Evolutionary conservation across 2,113 vertebrate species (phyloP).

Genomic region (Sisor rabdophorus): DNA sequence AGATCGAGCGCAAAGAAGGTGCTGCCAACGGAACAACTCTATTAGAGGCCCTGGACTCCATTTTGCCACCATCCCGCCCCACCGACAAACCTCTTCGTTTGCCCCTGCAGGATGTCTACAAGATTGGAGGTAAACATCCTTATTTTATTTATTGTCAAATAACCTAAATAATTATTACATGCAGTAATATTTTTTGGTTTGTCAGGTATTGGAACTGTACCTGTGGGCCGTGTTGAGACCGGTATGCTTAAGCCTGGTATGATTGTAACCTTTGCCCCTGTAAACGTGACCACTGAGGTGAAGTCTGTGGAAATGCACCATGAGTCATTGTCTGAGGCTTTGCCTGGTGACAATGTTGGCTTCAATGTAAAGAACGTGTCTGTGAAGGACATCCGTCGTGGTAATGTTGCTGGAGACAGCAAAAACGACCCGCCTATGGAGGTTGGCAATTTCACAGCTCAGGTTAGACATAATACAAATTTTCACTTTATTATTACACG

Average conservation of each 20-base stretch:
- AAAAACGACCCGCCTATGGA: conserved; percentile 73
- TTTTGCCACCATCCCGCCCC: conserved; percentile 68
- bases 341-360: conserved; percentile 75
- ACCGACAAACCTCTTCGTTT: conserved; percentile 71
- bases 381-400: conserved; percentile 75
- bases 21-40: conserved; percentile 64
- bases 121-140: conserved; percentile 65
- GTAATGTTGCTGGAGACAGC: conserved; percentile 76
- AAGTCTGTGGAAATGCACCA: conserved; percentile 82
- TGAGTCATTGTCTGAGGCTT: conserved; percentile 68
- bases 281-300: conserved; percentile 75
- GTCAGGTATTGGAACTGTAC: conserved; percentile 75
- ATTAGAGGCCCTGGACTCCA: conserved; percentile 74
- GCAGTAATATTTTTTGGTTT: neutral
- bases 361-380: conserved; percentile 78
- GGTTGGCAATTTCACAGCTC: conserved; percentile 69
- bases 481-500: neutral
- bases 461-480: conserved; percentile 56
- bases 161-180: neutral
- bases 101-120: conserved; percentile 76
- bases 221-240: conserved; percentile 76
- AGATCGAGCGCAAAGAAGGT: conserved; percentile 73
- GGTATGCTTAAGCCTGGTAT: conserved; percentile 73
- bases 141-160: conserved; percentile 12
- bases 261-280: conserved; percentile 76